These are phyloP conservation scores for Ptiloglossa arizonensis DNA, from an alignment of 1,140 invertebrate species.

Conservation along the genomic window DNA sequence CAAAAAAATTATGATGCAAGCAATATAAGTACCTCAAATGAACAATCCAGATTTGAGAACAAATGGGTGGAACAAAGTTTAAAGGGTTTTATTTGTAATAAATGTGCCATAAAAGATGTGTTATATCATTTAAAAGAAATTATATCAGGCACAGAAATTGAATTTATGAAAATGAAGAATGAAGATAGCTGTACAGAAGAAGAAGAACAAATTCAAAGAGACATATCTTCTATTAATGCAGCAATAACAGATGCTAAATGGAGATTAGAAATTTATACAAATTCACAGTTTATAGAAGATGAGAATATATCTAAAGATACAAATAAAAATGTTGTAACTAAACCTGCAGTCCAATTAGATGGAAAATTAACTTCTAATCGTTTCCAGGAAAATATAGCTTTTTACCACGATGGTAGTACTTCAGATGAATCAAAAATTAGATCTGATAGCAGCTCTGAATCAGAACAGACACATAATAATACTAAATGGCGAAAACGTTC, in stretches of 20 bases:
- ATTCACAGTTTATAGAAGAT: conserved; percentile 62
- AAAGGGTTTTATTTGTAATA: conserved; percentile 73
- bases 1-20: conserved; percentile 57
- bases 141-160: conserved; percentile 45
- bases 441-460: conserved; percentile 70
- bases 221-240: conserved; percentile 54
- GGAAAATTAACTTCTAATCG: conserved; percentile 53
- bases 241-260: conserved; percentile 69
- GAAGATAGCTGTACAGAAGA: conserved; percentile 36
- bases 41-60: conserved; percentile 2
- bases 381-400: conserved; percentile 55
- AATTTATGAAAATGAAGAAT: conserved; percentile 52
- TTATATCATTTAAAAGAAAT: conserved; percentile 65
- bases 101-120: conserved; percentile 69
- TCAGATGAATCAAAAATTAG: conserved; percentile 65
- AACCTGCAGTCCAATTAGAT: conserved; percentile 16
- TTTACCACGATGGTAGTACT: conserved; percentile 64
- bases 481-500: conserved; percentile 59
- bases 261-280: conserved; percentile 72
- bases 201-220: conserved; percentile 56
- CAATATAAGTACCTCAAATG: conserved; percentile 19
- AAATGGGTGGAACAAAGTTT: conserved; percentile 17
- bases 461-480: conserved; percentile 52
- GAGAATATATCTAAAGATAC: conserved; percentile 35
- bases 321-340: conserved; percentile 3